Conservation (phyloP, 2,888 invertebrate species). For the Phanerotoma sp. region DNA sequence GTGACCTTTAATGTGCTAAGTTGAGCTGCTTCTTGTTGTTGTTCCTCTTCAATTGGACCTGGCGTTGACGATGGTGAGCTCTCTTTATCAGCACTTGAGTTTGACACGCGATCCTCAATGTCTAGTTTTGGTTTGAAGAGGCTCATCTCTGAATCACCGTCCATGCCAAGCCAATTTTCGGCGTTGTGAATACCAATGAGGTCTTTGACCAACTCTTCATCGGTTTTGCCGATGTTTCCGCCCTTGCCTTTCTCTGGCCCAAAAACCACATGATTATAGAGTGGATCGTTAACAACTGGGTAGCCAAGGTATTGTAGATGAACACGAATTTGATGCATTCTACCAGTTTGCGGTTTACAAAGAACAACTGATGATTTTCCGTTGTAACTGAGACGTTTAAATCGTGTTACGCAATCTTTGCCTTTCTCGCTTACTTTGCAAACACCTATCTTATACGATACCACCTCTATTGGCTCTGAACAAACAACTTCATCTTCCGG, state of each 20-base stretch:
- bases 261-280: constrained; percentile 96
- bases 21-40: constrained; percentile 53
- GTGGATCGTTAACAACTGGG: constrained; percentile 95
- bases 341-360: constrained; percentile 92
- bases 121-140: constrained; percentile 76
- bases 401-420: constrained; percentile 89
- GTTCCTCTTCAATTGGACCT: constrained; percentile 54
- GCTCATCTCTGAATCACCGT: constrained; percentile 81
- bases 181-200: constrained; percentile 91
- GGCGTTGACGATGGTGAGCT: constrained; percentile 60
- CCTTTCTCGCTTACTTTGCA: constrained; percentile 92
- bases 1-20: constrained; percentile 64
- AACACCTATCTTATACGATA: constrained; percentile 94
- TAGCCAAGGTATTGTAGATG: constrained; percentile 97
- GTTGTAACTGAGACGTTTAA: constrained; percentile 87
- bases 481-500: constrained; percentile 89
- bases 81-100: constrained; percentile 60
- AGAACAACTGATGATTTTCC: constrained; percentile 89
- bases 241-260: constrained; percentile 90
- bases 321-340: constrained; percentile 99
- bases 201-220: constrained; percentile 85
- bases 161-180: constrained; percentile 91
- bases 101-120: constrained; percentile 66
- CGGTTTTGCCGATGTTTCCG: constrained; percentile 84
- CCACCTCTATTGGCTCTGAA: constrained; percentile 87